Conservation (phyloP, 2,888 invertebrate species). For the Caprella mutica region DNA sequence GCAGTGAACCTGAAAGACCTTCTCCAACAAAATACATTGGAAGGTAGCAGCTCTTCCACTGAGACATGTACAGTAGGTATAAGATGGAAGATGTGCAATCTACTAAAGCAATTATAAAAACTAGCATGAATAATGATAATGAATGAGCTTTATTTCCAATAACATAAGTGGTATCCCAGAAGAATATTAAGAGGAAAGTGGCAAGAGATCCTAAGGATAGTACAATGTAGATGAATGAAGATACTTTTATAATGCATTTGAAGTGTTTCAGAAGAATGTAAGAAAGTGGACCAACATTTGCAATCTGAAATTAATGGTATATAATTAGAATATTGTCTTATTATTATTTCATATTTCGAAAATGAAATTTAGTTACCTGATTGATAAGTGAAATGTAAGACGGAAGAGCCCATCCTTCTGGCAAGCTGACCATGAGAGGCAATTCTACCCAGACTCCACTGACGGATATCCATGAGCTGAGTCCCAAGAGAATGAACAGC, state of each 20-base stretch:
- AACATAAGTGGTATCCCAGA: constrained; percentile 47
- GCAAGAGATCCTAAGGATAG: constrained; percentile 42
- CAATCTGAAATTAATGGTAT: constrained; percentile 48
- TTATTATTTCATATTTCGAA: background rate
- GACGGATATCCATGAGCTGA: constrained; percentile 75
- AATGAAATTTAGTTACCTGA: constrained; percentile 10
- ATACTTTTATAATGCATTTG: constrained; percentile 26
- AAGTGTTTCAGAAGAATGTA: constrained; percentile 45
- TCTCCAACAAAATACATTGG: constrained; percentile 75
- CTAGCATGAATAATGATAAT: constrained; percentile 48
- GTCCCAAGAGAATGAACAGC: constrained; percentile 62
- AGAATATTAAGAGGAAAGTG: constrained; percentile 43
- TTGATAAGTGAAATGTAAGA: constrained; percentile 63
- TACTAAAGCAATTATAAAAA: constrained; percentile 57
- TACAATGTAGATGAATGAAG: constrained; percentile 42
- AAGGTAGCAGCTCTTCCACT: constrained; percentile 57
- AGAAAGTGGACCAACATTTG: constrained; percentile 65
- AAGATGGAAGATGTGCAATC: constrained; percentile 76
- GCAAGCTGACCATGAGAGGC: constrained; percentile 71
- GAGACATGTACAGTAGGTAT: constrained; percentile 68
- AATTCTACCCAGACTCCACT: constrained; percentile 80
- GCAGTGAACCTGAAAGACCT: constrained; percentile 66
- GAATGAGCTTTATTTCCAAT: constrained; percentile 39
- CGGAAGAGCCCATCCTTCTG: constrained; percentile 77
- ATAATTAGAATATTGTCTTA: background rate